Base-by-base conservation (phyloP, 2,888 invertebrate species). In the Silvanus unidentatus region DNA sequence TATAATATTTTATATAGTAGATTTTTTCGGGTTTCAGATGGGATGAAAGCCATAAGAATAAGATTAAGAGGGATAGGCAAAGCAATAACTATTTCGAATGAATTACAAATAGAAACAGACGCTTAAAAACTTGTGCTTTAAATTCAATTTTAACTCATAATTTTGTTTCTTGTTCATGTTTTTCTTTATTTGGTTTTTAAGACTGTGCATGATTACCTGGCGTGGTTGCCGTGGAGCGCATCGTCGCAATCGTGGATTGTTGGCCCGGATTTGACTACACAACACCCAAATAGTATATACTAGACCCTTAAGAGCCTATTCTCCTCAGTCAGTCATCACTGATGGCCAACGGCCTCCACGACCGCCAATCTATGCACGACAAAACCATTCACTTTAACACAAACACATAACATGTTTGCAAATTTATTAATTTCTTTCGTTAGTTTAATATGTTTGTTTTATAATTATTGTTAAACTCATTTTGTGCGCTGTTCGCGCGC, bases 11-110 rank as follows among this genome's bases (percentile, higher is more conserved):
- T 49, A 16, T 36, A 44, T 48, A 34, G 56, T 52, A 53, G 4
- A 56, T 57, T 54, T 61, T 58, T 56, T 63, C 60, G 60, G 67
- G 67, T 68, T 63, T 65, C 58, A 69, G 65, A 69, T 65, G 63
- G 69, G 69, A 66, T 65, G 62, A 66, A 69, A 69, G 70, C 67
- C 62, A 65, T 62, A 37, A 69, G 69, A 65, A 65, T 54, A 66
- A n/a, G 68, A 68, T 62, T 58, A 64, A 57, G 64, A 66, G 66
- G 64, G 62, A 64, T 58, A 66, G 64, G 64, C 62, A 63, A 69
- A 69, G 68, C 67, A 64, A 60, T 65, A 62, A 32, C 37, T 37
- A 37, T 37, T 37, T 14, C 22, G 22, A 22, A 37, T 37, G 37
- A 5, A 16, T 37, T 11, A 15, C 5, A 12, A 37, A 9, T 37